Evolutionary conservation across 1,140 invertebrate species (phyloP).

Genomic region (Bombus breviceps): DNA sequence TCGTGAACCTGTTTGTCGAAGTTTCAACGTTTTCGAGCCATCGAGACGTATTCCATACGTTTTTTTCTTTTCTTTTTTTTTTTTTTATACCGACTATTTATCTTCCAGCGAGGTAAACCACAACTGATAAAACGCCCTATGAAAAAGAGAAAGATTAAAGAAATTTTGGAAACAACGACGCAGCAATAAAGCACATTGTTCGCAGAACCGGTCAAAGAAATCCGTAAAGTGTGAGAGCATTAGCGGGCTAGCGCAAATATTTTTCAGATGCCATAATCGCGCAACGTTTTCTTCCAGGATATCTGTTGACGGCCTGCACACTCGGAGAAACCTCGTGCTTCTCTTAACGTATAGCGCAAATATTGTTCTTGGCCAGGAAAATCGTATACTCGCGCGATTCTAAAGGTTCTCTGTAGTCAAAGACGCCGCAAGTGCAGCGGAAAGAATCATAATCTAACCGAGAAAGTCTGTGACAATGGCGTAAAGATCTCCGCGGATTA

Average conservation of each 20-base stretch:
- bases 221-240: constrained; percentile 21
- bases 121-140: neutral
- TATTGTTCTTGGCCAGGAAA: constrained; percentile 53
- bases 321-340: constrained; percentile 11
- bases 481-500: constrained; percentile 64
- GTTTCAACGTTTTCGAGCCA: neutral
- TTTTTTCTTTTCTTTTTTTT: neutral
- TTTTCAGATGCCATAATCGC: constrained; percentile 27
- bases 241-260: constrained; percentile 27
- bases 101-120: neutral
- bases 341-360: constrained; percentile 59
- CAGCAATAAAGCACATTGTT: neutral
- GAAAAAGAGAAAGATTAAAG: neutral
- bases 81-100: neutral
- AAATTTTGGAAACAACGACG: neutral
- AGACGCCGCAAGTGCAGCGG: constrained; percentile 58
- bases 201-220: constrained; percentile 8
- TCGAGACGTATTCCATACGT: neutral
- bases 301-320: neutral
- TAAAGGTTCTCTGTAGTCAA: constrained; percentile 31
- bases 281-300: constrained; percentile 2
- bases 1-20: neutral
- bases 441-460: constrained; percentile 48
- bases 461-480: constrained; percentile 21
- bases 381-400: constrained; percentile 27